Conservation (phyloP, 1,140 invertebrate species). For the Sitophilus oryzae region DNA sequence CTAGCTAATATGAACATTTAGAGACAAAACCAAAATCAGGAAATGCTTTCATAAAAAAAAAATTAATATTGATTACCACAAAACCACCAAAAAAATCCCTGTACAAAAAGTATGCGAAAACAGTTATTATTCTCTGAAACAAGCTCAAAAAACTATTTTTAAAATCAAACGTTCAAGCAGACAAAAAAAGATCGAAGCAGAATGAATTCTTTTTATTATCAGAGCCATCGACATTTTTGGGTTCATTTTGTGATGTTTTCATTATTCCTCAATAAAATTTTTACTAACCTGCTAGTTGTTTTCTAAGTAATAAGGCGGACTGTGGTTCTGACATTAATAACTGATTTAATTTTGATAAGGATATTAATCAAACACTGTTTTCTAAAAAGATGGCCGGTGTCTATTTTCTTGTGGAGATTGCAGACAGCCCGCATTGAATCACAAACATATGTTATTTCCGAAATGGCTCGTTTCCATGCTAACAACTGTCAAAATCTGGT, state of each 20-base stretch:
- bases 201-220: constrained; percentile 19
- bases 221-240: constrained; percentile 15
- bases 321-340: constrained; percentile 91
- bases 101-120: too few relatives aligned
- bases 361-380: constrained; percentile 55
- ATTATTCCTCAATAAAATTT: constrained; percentile 5
- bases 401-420: constrained; percentile 34
- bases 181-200: constrained; percentile 17
- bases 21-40: not conserved
- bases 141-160: constrained; percentile 22
- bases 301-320: constrained; percentile 88
- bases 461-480: constrained; percentile 34
- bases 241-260: not conserved
- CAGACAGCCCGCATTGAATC: constrained; percentile 36
- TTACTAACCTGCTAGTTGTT: constrained; percentile 86
- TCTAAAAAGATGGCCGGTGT: constrained; percentile 56
- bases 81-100: constrained; percentile 1
- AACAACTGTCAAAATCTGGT: constrained; percentile 14
- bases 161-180: constrained; percentile 6
- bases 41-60: constrained; percentile 14
- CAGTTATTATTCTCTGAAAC: too few relatives aligned
- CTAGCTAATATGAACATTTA: not conserved
- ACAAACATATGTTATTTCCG: constrained; percentile 44
- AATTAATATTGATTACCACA: constrained; percentile 13
- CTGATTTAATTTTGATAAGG: constrained; percentile 56